These are phyloP conservation scores for Horisme vitalbata DNA, from an alignment of 2,888 invertebrate species.

Conservation along the genomic window DNA sequence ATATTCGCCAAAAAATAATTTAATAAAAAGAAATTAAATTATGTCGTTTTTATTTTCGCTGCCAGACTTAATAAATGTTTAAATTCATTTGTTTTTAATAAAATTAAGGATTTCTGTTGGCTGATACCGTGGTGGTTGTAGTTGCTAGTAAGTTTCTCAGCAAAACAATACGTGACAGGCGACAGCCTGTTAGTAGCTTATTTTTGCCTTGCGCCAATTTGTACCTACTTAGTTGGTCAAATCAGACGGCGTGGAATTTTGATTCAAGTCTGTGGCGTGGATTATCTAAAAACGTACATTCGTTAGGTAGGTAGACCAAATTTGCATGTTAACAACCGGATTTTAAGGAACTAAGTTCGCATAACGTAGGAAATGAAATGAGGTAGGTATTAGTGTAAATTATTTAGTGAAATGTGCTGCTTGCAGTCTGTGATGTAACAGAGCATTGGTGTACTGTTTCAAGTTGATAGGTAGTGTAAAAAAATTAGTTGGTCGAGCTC, in stretches of 20 bases:
- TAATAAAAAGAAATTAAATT: conserved; percentile 24
- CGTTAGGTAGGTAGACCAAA: too few species aligned
- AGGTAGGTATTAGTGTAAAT: conserved; percentile 9
- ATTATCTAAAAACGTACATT: too few species aligned
- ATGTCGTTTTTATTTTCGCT: neutral
- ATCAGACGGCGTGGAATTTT: conserved; percentile 60
- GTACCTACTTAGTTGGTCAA: conserved; percentile 45
- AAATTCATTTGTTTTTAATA: too few species aligned
- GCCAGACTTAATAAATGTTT: neutral
- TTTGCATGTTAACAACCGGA: conserved; percentile 44
- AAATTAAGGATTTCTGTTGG: neutral
- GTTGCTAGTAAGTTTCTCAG: too few species aligned
- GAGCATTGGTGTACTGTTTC: neutral
- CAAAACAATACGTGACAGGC: conserved; percentile 70
- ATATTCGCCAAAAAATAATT: conserved; percentile 42
- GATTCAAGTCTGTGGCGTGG: too few species aligned
- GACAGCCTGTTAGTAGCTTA: too few species aligned
- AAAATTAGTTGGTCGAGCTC: conserved; percentile 5
- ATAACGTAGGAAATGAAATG: conserved; percentile 27
- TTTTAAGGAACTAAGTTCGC: conserved; percentile 35
- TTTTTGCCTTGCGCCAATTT: conserved; percentile 58
- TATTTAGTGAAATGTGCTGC: conserved; percentile 3
- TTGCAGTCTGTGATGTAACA: conserved; percentile 8
- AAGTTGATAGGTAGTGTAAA: conserved; percentile 6
- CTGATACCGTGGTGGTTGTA: too few species aligned